Evolutionary conservation across 35 echinoderm and acorn worm species (phyloP).

Genomic region (Strongylocentrotus purpuratus): DNA sequence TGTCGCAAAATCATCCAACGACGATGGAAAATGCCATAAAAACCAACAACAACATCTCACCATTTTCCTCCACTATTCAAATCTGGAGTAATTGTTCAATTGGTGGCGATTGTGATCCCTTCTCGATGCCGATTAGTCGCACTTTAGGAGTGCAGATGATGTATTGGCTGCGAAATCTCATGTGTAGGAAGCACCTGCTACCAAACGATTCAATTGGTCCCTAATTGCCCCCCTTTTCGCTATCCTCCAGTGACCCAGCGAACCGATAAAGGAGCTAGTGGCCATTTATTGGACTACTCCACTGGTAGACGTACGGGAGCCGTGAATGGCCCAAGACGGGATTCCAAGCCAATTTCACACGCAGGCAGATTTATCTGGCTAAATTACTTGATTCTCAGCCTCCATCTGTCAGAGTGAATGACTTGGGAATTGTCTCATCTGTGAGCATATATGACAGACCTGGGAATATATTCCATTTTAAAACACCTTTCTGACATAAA

Average conservation of each 20-base stretch:
- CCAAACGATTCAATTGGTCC: slow-evolving; percentile 8
- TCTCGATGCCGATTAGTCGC: neutral
- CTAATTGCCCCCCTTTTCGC: slow-evolving; percentile 14
- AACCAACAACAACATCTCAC: too few relatives aligned
- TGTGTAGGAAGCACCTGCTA: slow-evolving; percentile 9
- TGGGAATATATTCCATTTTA: neutral
- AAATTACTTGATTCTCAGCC: neutral
- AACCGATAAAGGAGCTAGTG: neutral
- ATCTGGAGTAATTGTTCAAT: neutral
- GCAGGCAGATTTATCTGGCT: neutral
- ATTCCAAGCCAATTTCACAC: neutral
- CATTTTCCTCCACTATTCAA: neutral
- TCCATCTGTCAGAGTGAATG: neutral
- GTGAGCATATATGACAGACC: neutral
- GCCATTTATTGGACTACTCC: neutral
- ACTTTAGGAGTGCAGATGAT: neutral
- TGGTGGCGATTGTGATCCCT: neutral
- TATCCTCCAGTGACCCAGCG: neutral
- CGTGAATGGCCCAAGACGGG: neutral
- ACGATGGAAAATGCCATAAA: too few relatives aligned
- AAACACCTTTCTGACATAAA: neutral
- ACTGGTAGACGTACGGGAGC: neutral
- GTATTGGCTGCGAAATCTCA: neutral
- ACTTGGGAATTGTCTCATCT: neutral
- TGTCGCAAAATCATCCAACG: too few relatives aligned